Evolutionary conservation across 2,888 invertebrate species (phyloP), one percentile per base, ranked within the genome.

Genomic region (Nomada lathburiana): DNA sequence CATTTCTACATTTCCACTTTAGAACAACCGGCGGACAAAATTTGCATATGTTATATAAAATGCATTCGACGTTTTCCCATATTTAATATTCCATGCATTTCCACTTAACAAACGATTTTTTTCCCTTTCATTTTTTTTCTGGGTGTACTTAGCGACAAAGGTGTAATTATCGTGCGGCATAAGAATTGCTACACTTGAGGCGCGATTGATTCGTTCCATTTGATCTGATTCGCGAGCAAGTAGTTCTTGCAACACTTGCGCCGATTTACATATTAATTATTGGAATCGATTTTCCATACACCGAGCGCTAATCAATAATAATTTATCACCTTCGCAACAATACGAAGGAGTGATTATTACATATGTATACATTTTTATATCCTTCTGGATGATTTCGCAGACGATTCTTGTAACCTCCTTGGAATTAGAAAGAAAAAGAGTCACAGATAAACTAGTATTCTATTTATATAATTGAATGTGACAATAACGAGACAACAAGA

Each of bases 41-140:
- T 63, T 42, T 63, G 42, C 63, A 72, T 72, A 18, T 23, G 29
- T 73, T 65, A 50, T 11, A 23, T 50, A 50, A 65, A 57, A 59
- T 18, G 11, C 26, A 18, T 42, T 16, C 16, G 16, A 47, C 13
- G 16, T 67, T 36, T n/a, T n/a, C 11, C n/a, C n/a, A n/a, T 53
- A 18, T 9, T n/a, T 53, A 57, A 13, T 26, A 23, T 13, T 42
- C 47, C 11, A 47, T 13, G 16, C 47, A 47, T 47, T 13, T 57
- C 10, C 57, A 23, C 23, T 20, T 23, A 57, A 53, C 53, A 53
- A 53, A 53, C 20, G 47, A 60, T 29, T 20, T 20, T 52, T 20
- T 50, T 62, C 44, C 9, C 10, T 47, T 5, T 53, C 18, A 20
- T 53, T 18, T 53, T 53, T 16, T 20, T 0, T 26, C 10, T 26